A percentile compares a stretch with the other conserved stretches of the same genome.
phyloP scores from a whole-genome alignment of 2,113 vertebrate species.

The Rissa tridactyla region DNA sequence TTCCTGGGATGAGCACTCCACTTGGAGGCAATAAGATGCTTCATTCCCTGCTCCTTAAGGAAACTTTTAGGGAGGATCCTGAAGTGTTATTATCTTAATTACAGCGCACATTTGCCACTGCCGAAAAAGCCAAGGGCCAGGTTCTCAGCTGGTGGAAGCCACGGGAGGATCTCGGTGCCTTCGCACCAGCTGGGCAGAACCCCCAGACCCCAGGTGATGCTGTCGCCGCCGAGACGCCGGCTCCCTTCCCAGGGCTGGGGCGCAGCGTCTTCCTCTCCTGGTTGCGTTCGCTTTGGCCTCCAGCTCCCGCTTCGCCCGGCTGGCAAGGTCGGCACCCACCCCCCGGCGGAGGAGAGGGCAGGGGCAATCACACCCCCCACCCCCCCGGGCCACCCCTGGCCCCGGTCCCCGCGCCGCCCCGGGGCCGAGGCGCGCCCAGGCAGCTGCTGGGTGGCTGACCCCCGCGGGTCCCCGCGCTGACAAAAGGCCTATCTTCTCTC shows the following conservation, averaged over 20 bases:
- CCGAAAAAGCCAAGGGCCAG: not conserved
- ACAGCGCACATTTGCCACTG: not conserved
- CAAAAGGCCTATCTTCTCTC: conserved; percentile 87
- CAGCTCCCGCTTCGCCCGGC: not conserved
- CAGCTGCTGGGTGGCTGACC: conserved; percentile 55
- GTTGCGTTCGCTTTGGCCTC: not conserved
- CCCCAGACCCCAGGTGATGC: not conserved
- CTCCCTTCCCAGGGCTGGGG: rapidly evolving
- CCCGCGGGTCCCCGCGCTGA: conserved; percentile 74
- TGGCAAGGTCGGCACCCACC: conserved; percentile 38
- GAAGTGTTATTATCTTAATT: not conserved
- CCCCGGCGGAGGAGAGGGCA: conserved; percentile 34
- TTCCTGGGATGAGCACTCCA: not conserved
- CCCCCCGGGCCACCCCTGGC: not conserved
- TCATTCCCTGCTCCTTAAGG: not conserved
- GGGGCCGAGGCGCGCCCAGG: not conserved
- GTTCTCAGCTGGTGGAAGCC: not conserved
- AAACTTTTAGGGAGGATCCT: not conserved
- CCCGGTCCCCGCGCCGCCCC: not conserved
- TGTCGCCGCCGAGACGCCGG: not conserved
- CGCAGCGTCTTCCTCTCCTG: not conserved
- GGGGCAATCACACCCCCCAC: not conserved
- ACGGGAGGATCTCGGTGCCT: not conserved
- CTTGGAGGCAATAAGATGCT: not conserved
- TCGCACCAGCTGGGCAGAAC: not conserved